Percentiles rank a stretch among this genome's conserved stretches.
These are phyloP conservation scores for Tupaia chinensis DNA, from an alignment of 2,113 vertebrate genomes.

Conservation along the genomic window DNA sequence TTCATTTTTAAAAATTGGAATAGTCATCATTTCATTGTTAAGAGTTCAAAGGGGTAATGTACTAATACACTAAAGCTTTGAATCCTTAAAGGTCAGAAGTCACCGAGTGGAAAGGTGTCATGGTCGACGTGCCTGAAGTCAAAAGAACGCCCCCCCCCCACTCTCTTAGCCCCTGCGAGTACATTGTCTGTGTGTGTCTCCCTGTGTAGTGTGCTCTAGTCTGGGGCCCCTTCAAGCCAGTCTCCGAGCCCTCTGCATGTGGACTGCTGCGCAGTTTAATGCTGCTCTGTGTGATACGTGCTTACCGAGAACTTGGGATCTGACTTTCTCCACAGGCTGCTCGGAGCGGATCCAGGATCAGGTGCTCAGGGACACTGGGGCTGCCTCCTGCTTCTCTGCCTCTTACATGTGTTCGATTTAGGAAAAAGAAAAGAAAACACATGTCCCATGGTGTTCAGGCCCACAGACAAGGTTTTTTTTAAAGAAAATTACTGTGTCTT, in stretches of 20 bases:
- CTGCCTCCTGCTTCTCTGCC: background rate
- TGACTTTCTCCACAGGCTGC: background rate
- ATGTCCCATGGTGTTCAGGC: background rate
- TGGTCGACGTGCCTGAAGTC: too few species aligned
- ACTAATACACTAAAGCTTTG: background rate
- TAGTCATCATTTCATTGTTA: background rate
- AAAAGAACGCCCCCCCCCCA: rapidly evolving
- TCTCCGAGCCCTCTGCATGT: rapidly evolving
- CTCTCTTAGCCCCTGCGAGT: rapidly evolving
- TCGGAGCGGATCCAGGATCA: background rate
- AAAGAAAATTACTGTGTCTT: background rate
- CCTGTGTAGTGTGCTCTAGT: background rate
- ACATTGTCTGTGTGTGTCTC: background rate
- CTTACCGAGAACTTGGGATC: background rate
- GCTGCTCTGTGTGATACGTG: rapidly evolving
- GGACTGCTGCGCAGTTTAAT: rapidly evolving
- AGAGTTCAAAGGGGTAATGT: background rate
- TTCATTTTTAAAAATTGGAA: background rate
- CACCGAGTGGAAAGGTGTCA: background rate
- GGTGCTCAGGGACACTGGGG: background rate
- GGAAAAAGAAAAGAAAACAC: background rate
- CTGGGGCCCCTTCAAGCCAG: rapidly evolving
- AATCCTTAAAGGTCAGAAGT: background rate
- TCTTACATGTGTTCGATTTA: rapidly evolving
- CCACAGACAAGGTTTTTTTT: background rate